A percentile compares a stretch with the other conserved stretches of the same genome.
These are phyloP conservation scores for Drosophila algonquin DNA, from an alignment of 2,888 invertebrate genomes.

Conservation along the genomic window DNA sequence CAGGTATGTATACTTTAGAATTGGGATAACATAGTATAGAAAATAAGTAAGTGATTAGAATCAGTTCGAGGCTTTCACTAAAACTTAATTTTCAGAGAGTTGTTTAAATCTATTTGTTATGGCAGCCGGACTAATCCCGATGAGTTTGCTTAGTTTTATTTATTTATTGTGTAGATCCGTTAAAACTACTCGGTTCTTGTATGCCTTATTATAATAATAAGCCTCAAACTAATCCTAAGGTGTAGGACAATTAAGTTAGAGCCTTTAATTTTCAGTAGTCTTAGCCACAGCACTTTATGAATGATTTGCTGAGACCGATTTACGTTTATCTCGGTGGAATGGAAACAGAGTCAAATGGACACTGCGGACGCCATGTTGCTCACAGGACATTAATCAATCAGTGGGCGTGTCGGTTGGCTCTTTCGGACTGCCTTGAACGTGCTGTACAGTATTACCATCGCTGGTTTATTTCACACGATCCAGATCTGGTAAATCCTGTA, in stretches of 20 bases:
- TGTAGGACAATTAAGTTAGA: neutral
- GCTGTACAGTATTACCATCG: slow-evolving; percentile 86
- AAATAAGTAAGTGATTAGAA: too few relatives aligned
- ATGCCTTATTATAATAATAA: neutral
- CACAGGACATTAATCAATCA: slow-evolving; percentile 84
- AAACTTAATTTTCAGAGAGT: too few relatives aligned
- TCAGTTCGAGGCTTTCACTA: too few relatives aligned
- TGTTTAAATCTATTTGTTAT: too few relatives aligned
- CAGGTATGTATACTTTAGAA: slow-evolving; percentile 82
- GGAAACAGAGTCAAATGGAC: slow-evolving; percentile 79
- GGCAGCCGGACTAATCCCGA: too few relatives aligned
- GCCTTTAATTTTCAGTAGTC: neutral
- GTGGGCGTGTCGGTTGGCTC: slow-evolving; percentile 87
- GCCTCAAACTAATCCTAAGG: neutral
- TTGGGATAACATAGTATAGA: neutral
- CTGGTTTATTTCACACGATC: slow-evolving; percentile 86
- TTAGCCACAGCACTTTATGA: neutral
- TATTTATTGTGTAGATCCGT: neutral
- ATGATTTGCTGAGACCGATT: slow-evolving; percentile 58
- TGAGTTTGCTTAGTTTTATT: neutral
- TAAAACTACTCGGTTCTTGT: neutral
- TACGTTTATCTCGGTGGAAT: slow-evolving; percentile 87
- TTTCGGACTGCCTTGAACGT: slow-evolving; percentile 86
- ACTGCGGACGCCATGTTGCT: slow-evolving; percentile 84
- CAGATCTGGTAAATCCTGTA: slow-evolving; percentile 87